Evolutionary conservation across 2,113 vertebrate genomes (phyloP), one percentile per base, ranked within the genome.

Genomic region (Sinocyclocheilus maitianheensis): DNA sequence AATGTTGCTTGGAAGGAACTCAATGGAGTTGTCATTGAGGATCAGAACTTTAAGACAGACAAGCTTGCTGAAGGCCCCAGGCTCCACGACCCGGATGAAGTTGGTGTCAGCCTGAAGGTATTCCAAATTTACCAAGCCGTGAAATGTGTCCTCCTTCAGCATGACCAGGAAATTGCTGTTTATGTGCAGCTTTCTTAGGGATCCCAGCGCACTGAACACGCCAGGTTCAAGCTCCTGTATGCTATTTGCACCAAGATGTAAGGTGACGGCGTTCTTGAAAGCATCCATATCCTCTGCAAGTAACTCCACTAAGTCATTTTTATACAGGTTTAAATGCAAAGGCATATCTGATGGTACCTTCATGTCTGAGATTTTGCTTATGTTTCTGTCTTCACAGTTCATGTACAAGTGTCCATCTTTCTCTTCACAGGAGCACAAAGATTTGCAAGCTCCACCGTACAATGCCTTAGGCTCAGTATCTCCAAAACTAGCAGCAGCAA

Each of bases 91-190:
- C 88, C 94, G 97, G 87, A 99, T 99, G 88, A 98, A 99, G 94
- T 99, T 99, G 18, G 98, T 99, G 92, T 99, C 98, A 40, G 97
- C 97, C 91, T 99, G 98, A 90, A 99, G 96, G 86, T 98, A 99
- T 93, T 99, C 98, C 88, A 99, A 91, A 93, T 97, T 98, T 90
- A 97, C 97, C 91, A 99, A 92, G 88, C 98, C 98, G 86, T 96
- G 96, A 89, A 99, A 99, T 0, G 96, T 98, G 91, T 98, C 97
- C 92, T 99, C 98, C 93, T 96, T 97, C 85, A 99, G 95, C 77
- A 95, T 97, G 91, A 98, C 96, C 84, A 99, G 95, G 87, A 96
- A 99, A 94, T 99, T 99, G 92, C 98, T 97, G 94, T 99, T 99
- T 92, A 99, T 98, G 91, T 99, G 97, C 89, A 99, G 96, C 91